Conservation (phyloP, 2,888 invertebrate genomes). For the Nebria salina region DNA sequence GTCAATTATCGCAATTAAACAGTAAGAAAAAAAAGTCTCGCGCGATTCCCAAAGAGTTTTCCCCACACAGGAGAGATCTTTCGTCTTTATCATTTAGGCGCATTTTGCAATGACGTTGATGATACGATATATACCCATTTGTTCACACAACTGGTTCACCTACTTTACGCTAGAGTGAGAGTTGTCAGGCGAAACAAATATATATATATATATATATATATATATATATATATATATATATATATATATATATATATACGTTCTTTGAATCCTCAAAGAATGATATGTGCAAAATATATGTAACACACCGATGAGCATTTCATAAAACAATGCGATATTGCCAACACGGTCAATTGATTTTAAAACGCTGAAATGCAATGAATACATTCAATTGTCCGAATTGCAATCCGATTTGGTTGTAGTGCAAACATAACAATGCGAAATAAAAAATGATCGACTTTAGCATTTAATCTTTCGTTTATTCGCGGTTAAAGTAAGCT, state of each 20-base stretch:
- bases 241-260: not conserved
- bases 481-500: not conserved
- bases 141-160: constrained; percentile 53
- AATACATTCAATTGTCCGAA: not conserved
- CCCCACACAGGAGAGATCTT: constrained; percentile 2
- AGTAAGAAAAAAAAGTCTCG: constrained; percentile 18
- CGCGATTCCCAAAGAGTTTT: not conserved
- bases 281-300: not conserved
- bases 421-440: not conserved
- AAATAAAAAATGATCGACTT: not conserved
- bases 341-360: not conserved
- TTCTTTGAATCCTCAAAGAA: constrained; percentile 35
- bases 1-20: constrained; percentile 35
- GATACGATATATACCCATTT: constrained; percentile 34
- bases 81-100: not conserved
- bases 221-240: no score
- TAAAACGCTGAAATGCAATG: not conserved
- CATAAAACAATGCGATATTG: no score
- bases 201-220: no score
- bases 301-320: not conserved
- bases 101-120: constrained; percentile 14
- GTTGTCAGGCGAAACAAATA: constrained; percentile 49
- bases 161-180: constrained; percentile 55
- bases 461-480: not conserved
- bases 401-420: not conserved